Percentiles rank a stretch among this genome's conserved stretches.
Evolutionary conservation across 2,888 invertebrate species (phyloP).

Genomic region (Cactoblastis cactorum): DNA sequence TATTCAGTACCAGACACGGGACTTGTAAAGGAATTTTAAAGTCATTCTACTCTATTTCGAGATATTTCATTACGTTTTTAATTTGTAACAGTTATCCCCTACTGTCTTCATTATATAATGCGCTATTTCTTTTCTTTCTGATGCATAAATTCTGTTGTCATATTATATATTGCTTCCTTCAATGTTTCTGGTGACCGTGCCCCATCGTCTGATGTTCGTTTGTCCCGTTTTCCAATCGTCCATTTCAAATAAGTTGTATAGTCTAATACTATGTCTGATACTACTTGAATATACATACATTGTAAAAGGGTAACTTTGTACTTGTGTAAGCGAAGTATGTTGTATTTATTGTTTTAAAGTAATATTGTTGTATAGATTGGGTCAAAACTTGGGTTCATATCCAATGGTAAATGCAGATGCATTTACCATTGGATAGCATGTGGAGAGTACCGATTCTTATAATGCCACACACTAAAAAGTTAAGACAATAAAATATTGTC

Average conservation of each 20-base stretch:
- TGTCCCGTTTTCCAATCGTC: slow-evolving; percentile 41
- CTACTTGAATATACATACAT: slow-evolving; percentile 35
- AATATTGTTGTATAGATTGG: slow-evolving; percentile 32
- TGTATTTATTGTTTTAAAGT: slow-evolving; percentile 32
- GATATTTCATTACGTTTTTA: no score
- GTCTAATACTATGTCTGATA: neutral
- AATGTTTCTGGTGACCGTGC: neutral
- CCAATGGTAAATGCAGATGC: no score
- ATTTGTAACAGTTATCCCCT: no score
- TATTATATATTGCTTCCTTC: neutral
- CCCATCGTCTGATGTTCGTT: slow-evolving; percentile 20
- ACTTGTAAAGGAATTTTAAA: no score
- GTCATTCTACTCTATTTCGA: no score
- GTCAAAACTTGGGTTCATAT: slow-evolving; percentile 10
- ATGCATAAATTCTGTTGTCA: neutral
- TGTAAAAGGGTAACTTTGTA: slow-evolving; percentile 47
- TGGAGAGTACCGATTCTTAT: no score
- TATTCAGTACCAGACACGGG: no score
- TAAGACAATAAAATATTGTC: no score
- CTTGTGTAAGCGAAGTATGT: slow-evolving; percentile 35
- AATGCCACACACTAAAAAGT: no score
- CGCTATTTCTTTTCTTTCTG: neutral
- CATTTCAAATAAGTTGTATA: slow-evolving; percentile 29
- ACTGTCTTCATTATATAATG: no score
- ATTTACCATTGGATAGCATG: no score